Percentiles rank a stretch among this genome's conserved stretches.
These are phyloP conservation scores for Cephus spinipes DNA, from an alignment of 2,888 invertebrate genomes.

Conservation along the genomic window DNA sequence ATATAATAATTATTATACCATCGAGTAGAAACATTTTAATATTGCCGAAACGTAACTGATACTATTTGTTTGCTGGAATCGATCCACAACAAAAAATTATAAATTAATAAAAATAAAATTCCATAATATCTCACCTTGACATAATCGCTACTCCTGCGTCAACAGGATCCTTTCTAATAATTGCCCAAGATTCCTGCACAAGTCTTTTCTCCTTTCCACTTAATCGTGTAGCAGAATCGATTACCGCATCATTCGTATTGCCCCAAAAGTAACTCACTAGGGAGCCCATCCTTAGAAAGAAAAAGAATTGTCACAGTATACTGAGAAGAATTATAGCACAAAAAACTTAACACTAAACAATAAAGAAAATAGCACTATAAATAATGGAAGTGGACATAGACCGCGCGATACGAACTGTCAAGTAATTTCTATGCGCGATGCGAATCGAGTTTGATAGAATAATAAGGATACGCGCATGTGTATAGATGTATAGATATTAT, in stretches of 20 bases:
- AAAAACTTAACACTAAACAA: constrained; percentile 17
- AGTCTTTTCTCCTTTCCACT: constrained; percentile 65
- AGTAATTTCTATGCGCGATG: too few relatives aligned
- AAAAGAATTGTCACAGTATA: neutral
- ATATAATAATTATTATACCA: too few relatives aligned
- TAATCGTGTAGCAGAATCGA: constrained; percentile 65
- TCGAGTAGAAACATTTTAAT: too few relatives aligned
- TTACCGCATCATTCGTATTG: constrained; percentile 41
- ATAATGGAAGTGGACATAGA: too few relatives aligned
- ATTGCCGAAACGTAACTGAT: too few relatives aligned
- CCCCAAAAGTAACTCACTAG: constrained; percentile 49
- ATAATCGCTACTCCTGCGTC: constrained; percentile 66
- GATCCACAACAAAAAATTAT: too few relatives aligned
- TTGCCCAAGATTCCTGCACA: constrained; percentile 66
- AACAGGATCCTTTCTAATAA: constrained; percentile 66
- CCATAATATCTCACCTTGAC: constrained; percentile 60
- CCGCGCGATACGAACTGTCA: too few relatives aligned
- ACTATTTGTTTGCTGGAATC: too few relatives aligned
- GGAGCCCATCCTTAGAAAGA: constrained; percentile 42
- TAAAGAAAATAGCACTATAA: constrained; percentile 13
- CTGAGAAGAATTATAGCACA: constrained; percentile 10
- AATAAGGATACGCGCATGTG: too few relatives aligned
- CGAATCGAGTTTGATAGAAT: too few relatives aligned
- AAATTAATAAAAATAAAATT: too few relatives aligned
- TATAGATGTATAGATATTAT: too few relatives aligned